phyloP scores from a whole-genome alignment of 2,113 vertebrate species.

The human (Homo sapiens) region GRCh38 chr13:88048501-88049000 shows the following conservation, averaged over 20 bases:
- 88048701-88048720: conserved; percentile 44
- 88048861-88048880: neutral
- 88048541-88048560: neutral
- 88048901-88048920: neutral
- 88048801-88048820: neutral
- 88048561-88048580: neutral
- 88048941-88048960: neutral
- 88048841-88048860: neutral
- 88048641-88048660: neutral
- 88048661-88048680: neutral
- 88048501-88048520: neutral
- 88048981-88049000: neutral
- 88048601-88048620: neutral
- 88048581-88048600: neutral
- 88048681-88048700: conserved; percentile 11
- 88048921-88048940: neutral
- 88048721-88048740: conserved; percentile 35
- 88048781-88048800: neutral
- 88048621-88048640: neutral
- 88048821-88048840: neutral
- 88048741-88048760: conserved; percentile 40
- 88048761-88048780: conserved; percentile 36
- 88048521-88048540: neutral
- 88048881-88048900: neutral
- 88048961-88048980: neutral